Percentiles rank a stretch among this genome's conserved stretches.
Evolutionary conservation across 2,113 vertebrate species (phyloP).

Genomic region (Epinephelus cyanopodus): DNA sequence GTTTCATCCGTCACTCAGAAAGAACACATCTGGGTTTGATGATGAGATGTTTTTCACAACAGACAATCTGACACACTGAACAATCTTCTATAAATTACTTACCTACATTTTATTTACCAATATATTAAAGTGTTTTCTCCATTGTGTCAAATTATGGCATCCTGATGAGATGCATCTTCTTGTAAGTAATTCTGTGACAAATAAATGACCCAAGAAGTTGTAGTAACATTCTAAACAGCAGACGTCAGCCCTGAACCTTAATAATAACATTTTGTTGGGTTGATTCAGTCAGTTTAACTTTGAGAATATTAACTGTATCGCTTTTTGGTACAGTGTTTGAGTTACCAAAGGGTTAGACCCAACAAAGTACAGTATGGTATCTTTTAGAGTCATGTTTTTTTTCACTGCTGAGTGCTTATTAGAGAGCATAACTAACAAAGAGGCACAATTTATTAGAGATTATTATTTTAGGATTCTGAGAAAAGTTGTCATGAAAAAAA

Average conservation of each 20-base stretch:
- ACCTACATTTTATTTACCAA: not conserved
- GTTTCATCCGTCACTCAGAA: conserved; percentile 11
- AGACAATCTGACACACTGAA: not conserved
- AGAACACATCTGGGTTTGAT: not conserved
- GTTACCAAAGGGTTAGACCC: too few species aligned
- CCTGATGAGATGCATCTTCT: not conserved
- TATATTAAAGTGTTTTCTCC: not conserved
- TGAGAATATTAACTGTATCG: too few species aligned
- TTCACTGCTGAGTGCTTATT: too few species aligned
- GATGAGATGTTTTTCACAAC: not conserved
- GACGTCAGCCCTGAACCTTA: not conserved
- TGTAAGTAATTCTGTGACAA: not conserved
- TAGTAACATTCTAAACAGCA: not conserved
- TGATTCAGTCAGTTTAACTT: not conserved
- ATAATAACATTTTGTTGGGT: not conserved
- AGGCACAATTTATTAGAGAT: too few species aligned
- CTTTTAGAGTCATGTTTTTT: too few species aligned
- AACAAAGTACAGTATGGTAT: too few species aligned
- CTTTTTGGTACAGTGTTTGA: too few species aligned
- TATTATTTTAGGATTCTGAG: too few species aligned
- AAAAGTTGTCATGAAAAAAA: too few species aligned
- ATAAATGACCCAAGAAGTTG: not conserved
- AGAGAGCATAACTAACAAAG: too few species aligned
- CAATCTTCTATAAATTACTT: not conserved
- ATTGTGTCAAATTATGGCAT: not conserved